A percentile compares a stretch with the other conserved stretches of the same genome.
Conservation (phyloP, 2,797 vertebrate species). For the Halcyon chelicuti region DNA sequence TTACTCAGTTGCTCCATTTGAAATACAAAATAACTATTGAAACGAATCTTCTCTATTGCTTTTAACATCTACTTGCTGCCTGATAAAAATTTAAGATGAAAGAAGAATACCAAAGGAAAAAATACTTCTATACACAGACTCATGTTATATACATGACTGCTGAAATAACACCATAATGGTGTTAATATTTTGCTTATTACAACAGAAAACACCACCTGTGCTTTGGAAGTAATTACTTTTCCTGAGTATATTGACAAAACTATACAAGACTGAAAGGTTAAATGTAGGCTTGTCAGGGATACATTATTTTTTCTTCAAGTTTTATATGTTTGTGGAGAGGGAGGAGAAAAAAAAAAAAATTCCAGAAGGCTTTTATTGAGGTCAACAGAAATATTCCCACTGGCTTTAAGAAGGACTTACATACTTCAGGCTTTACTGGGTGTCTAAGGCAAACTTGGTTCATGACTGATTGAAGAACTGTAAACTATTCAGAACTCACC, state of each 20-base stretch:
- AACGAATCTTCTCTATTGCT: neutral
- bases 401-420: neutral
- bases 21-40: neutral
- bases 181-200: neutral
- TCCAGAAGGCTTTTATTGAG: neutral
- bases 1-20: neutral
- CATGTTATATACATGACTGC: neutral
- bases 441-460: neutral
- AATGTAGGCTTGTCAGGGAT: neutral
- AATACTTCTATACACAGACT: neutral
- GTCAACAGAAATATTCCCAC: neutral
- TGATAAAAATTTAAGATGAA: neutral
- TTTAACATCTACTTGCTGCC: neutral
- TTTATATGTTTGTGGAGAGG: neutral
- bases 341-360: neutral
- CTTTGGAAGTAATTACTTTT: neutral
- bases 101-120: neutral
- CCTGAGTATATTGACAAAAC: neutral
- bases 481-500: conserved; percentile 16
- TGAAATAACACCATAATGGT: neutral
- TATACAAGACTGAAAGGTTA: neutral
- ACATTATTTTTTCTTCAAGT: neutral
- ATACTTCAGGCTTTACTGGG: neutral
- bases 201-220: neutral
- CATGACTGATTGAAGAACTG: neutral